Percentiles rank a stretch among this genome's conserved stretches.
Evolutionary conservation across 2,888 invertebrate species (phyloP).

Genomic region (Idaea biselata): DNA sequence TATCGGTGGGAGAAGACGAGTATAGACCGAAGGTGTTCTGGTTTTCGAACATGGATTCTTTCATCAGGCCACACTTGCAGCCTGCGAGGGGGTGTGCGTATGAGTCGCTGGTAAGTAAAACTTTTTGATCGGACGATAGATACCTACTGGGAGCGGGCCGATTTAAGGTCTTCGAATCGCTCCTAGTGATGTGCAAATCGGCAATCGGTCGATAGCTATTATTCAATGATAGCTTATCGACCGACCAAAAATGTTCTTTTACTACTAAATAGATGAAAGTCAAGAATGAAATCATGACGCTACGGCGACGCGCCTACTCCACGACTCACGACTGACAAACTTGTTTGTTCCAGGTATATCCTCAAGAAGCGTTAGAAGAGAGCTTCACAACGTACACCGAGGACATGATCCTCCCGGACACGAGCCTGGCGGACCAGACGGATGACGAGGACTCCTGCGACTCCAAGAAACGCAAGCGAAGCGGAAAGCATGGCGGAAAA

Average conservation of each 20-base stretch:
- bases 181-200: too few relatives aligned
- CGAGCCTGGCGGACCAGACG: conserved; percentile 10
- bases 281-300: too few relatives aligned
- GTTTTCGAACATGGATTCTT: conserved; percentile 50
- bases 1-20: conserved; percentile 21
- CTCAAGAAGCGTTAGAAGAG: conserved; percentile 1
- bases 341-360: conserved; percentile 7
- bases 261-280: too few relatives aligned
- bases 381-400: conserved; percentile 7
- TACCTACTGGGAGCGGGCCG: too few relatives aligned
- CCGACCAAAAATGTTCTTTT: too few relatives aligned
- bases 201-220: too few relatives aligned
- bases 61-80: conserved; percentile 46
- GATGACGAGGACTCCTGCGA: conserved; percentile 13
- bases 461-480: conserved; percentile 6
- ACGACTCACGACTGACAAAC: too few relatives aligned
- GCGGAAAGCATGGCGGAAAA: conserved; percentile 8
- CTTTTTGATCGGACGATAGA: too few relatives aligned
- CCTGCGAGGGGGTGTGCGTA: conserved; percentile 11
- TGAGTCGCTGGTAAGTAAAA: background rate
- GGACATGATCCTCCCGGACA: conserved; percentile 6
- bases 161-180: too few relatives aligned
- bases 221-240: too few relatives aligned
- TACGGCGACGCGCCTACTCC: too few relatives aligned
- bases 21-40: conserved; percentile 50